A percentile compares a stretch with the other conserved stretches of the same genome.
phyloP scores from a whole-genome alignment of 1,140 invertebrate genomes.

The Pectinophora gossypiella region DNA sequence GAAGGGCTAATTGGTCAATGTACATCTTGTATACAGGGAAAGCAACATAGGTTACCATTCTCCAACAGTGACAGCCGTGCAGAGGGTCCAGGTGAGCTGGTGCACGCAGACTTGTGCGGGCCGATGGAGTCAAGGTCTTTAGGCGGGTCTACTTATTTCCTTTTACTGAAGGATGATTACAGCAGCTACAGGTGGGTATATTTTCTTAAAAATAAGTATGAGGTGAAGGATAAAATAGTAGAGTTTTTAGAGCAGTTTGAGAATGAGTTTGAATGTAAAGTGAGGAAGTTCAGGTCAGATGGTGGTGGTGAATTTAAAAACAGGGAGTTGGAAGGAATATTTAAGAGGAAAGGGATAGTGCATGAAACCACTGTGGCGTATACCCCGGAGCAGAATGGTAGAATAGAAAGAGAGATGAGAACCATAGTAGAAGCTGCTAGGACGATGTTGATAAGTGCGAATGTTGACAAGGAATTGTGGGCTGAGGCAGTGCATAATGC shows the following conservation, averaged over 20 bases:
- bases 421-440: conserved; percentile 14
- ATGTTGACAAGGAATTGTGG: conserved; percentile 17
- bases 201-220: conserved; percentile 24
- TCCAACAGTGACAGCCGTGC: conserved; percentile 14
- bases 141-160: conserved; percentile 26
- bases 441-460: conserved; percentile 13
- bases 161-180: conserved; percentile 21
- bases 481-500: conserved; percentile 19
- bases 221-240: conserved; percentile 1
- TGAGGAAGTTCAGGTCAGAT: conserved; percentile 44
- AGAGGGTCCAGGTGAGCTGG: conserved; percentile 12
- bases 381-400: conserved; percentile 53
- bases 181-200: conserved; percentile 30
- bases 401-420: conserved; percentile 16
- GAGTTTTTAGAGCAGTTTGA: conserved; percentile 15
- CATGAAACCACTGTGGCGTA: conserved; percentile 23
- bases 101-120: conserved; percentile 29
- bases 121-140: conserved; percentile 24
- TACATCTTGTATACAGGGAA: conserved; percentile 41
- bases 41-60: conserved; percentile 38
- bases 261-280: conserved; percentile 30
- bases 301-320: conserved; percentile 52
- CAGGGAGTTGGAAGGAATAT: conserved; percentile 23
- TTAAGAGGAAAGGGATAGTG: conserved; percentile 20
- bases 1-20: conserved; percentile 18